Evolutionary conservation across 2,888 invertebrate species (phyloP).

Genomic region (Rosalia funebris): DNA sequence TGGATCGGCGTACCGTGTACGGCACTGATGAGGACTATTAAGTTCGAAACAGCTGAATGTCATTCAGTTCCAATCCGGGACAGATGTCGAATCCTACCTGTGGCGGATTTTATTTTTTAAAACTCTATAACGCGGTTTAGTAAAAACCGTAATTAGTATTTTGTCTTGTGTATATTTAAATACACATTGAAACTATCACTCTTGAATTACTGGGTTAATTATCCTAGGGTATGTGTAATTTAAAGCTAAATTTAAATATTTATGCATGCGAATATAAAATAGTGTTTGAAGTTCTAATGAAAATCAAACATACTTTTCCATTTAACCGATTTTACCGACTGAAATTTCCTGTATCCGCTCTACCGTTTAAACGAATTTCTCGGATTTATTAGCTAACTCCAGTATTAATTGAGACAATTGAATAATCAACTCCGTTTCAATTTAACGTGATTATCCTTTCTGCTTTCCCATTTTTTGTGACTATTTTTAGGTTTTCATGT

Average conservation of each 20-base stretch:
- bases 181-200: too few species aligned
- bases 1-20: too few species aligned
- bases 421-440: conserved; percentile 28
- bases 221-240: conserved; percentile 1
- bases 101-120: too few species aligned
- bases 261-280: conserved; percentile 13
- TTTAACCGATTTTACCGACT: conserved; percentile 36
- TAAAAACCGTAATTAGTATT: too few species aligned
- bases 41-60: too few species aligned
- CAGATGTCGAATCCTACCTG: too few species aligned
- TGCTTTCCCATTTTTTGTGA: conserved; percentile 4
- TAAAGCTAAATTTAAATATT: conserved; percentile 15
- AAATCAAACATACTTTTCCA: conserved; percentile 41
- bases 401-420: conserved; percentile 32
- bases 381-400: conserved; percentile 38
- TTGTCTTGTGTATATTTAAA: too few species aligned
- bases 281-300: conserved; percentile 31
- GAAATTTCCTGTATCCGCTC: conserved; percentile 40
- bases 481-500: conserved; percentile 22
- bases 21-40: too few species aligned
- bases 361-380: conserved; percentile 38
- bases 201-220: background rate
- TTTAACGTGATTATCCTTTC: conserved; percentile 21
- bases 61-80: too few species aligned
- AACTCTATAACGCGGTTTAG: too few species aligned